A percentile compares a stretch with the other conserved stretches of the same genome.
phyloP scores from a whole-genome alignment of 2,888 invertebrate species.

The Eumacrocentrus americanus region DNA sequence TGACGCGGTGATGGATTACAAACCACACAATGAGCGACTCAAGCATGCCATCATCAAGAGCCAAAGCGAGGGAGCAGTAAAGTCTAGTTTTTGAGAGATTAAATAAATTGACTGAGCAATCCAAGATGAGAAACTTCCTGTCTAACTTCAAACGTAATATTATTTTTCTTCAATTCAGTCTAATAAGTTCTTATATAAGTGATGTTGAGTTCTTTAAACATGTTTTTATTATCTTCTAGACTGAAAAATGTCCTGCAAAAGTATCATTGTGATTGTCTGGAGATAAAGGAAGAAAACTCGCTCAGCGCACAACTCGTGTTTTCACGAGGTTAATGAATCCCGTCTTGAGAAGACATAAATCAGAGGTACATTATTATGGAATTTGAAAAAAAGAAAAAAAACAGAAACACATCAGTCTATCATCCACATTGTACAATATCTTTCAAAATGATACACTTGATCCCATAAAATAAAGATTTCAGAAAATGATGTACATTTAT shows the following conservation, averaged over 20 bases:
- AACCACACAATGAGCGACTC: slow-evolving; percentile 80
- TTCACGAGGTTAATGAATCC: slow-evolving; percentile 14
- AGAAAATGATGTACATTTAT: slow-evolving; percentile 25
- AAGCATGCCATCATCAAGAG: slow-evolving; percentile 60
- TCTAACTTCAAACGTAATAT: background rate
- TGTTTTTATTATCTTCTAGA: background rate
- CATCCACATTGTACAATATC: no score
- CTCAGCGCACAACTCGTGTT: background rate
- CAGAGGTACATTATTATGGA: slow-evolving; percentile 4
- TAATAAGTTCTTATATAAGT: no score
- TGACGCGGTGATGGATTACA: slow-evolving; percentile 94
- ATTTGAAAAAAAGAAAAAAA: slow-evolving; percentile 9
- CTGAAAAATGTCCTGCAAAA: background rate
- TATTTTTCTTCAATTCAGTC: background rate
- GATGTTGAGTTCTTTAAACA: no score
- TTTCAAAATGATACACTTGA: slow-evolving; percentile 30
- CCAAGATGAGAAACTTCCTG: background rate
- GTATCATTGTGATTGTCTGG: background rate
- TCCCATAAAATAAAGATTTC: slow-evolving; percentile 20
- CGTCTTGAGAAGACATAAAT: slow-evolving; percentile 21
- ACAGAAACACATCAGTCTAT: no score
- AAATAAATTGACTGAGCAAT: background rate
- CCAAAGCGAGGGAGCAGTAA: slow-evolving; percentile 30
- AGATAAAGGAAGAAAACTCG: background rate
- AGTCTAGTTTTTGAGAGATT: slow-evolving; percentile 9